A percentile compares a stretch with the other conserved stretches of the same genome.
Evolutionary conservation across 2,113 vertebrate genomes (phyloP).

Genomic region (Tichodroma muraria): DNA sequence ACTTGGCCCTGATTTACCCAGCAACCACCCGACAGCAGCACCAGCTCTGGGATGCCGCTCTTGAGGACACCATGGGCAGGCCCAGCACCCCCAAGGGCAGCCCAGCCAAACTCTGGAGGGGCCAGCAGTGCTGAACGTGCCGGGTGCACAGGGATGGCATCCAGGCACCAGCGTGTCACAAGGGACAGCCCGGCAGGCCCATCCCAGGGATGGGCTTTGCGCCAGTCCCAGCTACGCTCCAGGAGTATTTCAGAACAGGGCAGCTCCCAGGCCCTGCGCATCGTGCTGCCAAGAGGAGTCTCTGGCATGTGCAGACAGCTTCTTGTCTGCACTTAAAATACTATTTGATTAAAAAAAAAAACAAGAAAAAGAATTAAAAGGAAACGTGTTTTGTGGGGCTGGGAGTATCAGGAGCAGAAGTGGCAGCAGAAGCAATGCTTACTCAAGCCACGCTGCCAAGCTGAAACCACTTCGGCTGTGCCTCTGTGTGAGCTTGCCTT

Average conservation of each 20-base stretch:
- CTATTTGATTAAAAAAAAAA: background rate
- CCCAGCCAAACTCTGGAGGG: background rate
- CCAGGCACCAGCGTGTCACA: rapidly evolving
- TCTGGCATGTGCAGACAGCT: background rate
- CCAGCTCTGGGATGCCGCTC: background rate
- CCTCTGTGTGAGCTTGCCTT: background rate
- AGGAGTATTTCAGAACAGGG: background rate
- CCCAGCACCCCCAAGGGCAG: background rate
- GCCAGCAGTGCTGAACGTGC: rapidly evolving
- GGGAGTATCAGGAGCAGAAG: background rate
- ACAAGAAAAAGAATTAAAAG: background rate
- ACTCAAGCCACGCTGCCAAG: rapidly evolving
- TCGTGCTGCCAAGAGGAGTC: background rate
- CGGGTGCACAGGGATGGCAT: rapidly evolving
- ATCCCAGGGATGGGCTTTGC: background rate
- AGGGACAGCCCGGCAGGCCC: background rate
- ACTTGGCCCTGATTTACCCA: background rate
- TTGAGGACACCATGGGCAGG: rapidly evolving
- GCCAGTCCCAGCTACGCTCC: background rate
- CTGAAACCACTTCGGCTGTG: background rate
- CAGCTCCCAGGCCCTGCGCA: background rate
- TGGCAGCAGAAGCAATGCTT: background rate
- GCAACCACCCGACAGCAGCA: rapidly evolving
- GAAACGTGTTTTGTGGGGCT: background rate
- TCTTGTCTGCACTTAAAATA: background rate